These are phyloP conservation scores for Peromyscus attwateri DNA, from an alignment of 2,797 vertebrate species.

Conservation along the genomic window DNA sequence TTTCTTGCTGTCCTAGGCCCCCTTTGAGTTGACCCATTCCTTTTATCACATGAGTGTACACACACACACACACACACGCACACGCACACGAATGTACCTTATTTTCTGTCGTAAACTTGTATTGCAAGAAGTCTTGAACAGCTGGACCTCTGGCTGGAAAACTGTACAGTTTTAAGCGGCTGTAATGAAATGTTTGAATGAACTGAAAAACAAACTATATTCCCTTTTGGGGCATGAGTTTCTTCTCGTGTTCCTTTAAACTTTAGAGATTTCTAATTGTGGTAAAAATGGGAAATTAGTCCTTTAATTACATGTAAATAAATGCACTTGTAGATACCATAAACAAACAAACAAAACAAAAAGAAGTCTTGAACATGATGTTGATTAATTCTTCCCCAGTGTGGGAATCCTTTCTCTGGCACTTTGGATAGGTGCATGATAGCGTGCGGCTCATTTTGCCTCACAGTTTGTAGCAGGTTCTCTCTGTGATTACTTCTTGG, in stretches of 20 bases:
- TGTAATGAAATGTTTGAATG: background rate
- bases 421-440: background rate
- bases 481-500: background rate
- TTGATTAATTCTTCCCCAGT: background rate
- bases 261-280: conserved; percentile 31
- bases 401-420: background rate
- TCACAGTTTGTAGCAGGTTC: background rate
- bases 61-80: background rate
- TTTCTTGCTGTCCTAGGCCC: background rate
- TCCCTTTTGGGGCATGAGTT: conserved; percentile 31
- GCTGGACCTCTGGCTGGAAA: background rate
- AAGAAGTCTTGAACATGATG: background rate
- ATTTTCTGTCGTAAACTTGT: background rate
- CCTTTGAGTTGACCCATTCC: background rate
- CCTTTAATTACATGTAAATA: background rate
- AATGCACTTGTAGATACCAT: background rate
- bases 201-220: background rate
- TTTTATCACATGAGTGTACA: background rate
- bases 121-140: background rate
- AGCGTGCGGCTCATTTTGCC: background rate
- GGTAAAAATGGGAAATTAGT: background rate
- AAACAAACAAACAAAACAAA: too few species aligned
- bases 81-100: background rate
- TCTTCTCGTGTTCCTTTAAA: conserved; percentile 27
- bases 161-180: background rate